phyloP scores from a whole-genome alignment of 1,140 invertebrate genomes.

The Melitaea cinxia region DNA sequence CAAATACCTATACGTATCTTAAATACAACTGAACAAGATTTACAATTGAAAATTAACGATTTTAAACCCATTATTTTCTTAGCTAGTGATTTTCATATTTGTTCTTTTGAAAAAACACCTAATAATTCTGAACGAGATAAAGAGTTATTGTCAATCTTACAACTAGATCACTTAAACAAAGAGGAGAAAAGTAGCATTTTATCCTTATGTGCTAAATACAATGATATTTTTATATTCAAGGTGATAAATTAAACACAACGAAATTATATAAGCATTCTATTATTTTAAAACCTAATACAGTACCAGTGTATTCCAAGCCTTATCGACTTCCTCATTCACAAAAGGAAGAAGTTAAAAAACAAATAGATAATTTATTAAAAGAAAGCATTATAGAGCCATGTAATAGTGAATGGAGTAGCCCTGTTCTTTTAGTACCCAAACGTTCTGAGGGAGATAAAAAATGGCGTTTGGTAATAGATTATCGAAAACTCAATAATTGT shows the following conservation, averaged over 20 bases:
- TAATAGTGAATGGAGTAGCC: not conserved
- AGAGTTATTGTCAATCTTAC: not conserved
- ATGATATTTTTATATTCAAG: slow-evolving; percentile 42
- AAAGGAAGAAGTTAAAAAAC: slow-evolving; percentile 37
- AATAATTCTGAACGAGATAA: not conserved
- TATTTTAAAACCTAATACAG: slow-evolving; percentile 33
- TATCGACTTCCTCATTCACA: slow-evolving; percentile 49
- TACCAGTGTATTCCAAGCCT: slow-evolving; percentile 48
- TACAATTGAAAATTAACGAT: not conserved
- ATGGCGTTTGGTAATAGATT: not conserved
- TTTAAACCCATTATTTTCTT: not conserved
- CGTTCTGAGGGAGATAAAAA: not conserved
- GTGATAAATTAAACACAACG: slow-evolving; percentile 43
- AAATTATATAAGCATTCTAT: slow-evolving; percentile 49
- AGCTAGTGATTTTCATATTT: not conserved
- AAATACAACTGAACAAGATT: not conserved
- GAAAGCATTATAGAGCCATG: slow-evolving; percentile 23
- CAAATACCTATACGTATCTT: not conserved
- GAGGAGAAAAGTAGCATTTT: not conserved
- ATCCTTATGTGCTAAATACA: not conserved
- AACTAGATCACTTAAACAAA: not conserved
- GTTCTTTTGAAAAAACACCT: not conserved
- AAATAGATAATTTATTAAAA: slow-evolving; percentile 40
- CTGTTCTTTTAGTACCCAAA: not conserved
- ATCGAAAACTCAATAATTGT: not conserved